Evolutionary conservation across 2,797 vertebrate species (phyloP).

Genomic region (Epinephelus awoara): DNA sequence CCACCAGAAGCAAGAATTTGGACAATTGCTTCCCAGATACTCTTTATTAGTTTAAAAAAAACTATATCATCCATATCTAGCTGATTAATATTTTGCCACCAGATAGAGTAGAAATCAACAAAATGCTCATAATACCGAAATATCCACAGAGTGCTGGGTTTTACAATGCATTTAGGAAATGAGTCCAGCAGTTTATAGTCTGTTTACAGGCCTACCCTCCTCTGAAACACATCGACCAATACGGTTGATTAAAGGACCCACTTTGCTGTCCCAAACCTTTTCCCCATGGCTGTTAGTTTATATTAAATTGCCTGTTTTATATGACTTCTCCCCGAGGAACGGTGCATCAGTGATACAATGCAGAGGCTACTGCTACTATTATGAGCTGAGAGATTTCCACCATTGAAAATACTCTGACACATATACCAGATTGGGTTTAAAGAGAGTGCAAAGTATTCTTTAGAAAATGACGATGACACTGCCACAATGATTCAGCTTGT

Average conservation of each 20-base stretch:
- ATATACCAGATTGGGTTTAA: not conserved
- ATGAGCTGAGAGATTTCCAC: not conserved
- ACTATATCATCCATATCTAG: not conserved
- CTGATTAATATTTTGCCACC: not conserved
- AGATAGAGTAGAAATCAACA: not conserved
- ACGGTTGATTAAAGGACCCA: not conserved
- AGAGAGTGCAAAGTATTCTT: not conserved
- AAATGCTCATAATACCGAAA: not conserved
- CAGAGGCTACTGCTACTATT: not conserved
- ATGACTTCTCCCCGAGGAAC: not conserved
- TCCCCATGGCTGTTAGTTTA: not conserved
- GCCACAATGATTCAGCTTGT: not conserved
- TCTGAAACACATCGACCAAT: conserved; percentile 6
- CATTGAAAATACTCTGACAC: not conserved
- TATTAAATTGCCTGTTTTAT: conserved; percentile 8
- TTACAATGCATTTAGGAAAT: conserved; percentile 3
- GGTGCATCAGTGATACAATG: not conserved
- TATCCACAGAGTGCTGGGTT: not conserved
- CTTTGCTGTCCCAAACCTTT: not conserved
- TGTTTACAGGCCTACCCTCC: not conserved
- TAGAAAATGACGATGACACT: not conserved
- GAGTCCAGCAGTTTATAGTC: conserved; percentile 1
- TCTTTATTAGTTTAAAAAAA: not conserved
- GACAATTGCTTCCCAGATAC: not conserved
- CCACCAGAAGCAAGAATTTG: not conserved